Base-by-base conservation (phyloP, 2,797 vertebrate species). In the Enteromius paludinosus region DNA sequence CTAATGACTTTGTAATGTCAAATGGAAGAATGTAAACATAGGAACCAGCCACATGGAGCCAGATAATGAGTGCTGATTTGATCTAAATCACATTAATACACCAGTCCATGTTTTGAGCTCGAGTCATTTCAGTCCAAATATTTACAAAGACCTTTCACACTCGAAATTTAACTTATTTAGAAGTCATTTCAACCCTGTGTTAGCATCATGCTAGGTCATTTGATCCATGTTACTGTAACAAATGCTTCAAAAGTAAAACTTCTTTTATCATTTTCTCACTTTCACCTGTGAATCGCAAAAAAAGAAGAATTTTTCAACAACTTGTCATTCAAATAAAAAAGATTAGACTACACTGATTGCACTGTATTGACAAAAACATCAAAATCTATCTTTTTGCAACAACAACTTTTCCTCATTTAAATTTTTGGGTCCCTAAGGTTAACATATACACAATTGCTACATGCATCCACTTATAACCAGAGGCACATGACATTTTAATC, bases 1-100 rank as follows among this genome's bases (percentile, higher is more conserved):
- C 70, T 41, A 65, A 66, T 43, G 38, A 23, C 59, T 65, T 81
- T 73, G 56, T 49, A 25, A 87, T 90, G 59, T 73, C 56, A 72
- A 61, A 61, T 38, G 47, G 72, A 78, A 62, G 54, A 70, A 56
- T 41, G 23, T 35, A 74, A 88, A 88, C 82, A 88, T 82, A 54
- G 23, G n/a, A 47, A 59, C 43, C 69, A 81, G 79, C 43, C 79
- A 49, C 45, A 66, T 30, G 45, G 79, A 82, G n/a, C 45, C 61
- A 54, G 79, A 73, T 64, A 52, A 73, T 73, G 5, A 52, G 74
- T 62, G 56, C 56, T 45, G 38, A 74, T 74, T 54, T 38, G 17
- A 74, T 82, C 45, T 52, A 43, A 81, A 66, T 49, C 56, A 35
- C 56, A 81, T 62, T 81, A 62, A 72, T 35, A 47, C 18, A 28